Conservation (phyloP, 2,888 invertebrate genomes). For the Polydrusus tereticollis region DNA sequence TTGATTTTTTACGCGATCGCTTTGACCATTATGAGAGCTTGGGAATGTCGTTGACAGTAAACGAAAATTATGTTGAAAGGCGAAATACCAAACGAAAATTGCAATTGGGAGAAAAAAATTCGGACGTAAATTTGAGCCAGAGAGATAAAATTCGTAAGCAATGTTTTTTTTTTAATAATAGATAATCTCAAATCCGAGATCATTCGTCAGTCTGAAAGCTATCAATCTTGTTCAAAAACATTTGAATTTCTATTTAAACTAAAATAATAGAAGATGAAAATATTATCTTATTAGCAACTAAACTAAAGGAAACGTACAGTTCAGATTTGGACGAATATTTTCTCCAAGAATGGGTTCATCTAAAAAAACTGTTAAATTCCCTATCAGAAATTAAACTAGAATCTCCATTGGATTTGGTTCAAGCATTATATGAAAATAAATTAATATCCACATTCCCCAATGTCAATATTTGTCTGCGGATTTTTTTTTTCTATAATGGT, state of each 20-base stretch:
- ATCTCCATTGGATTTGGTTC: too few relatives aligned
- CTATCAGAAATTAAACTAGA: too few relatives aligned
- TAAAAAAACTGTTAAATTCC: too few relatives aligned
- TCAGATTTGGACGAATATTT: too few relatives aligned
- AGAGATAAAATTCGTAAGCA: constrained; percentile 5
- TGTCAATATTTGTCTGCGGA: too few relatives aligned
- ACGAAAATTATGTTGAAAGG: constrained; percentile 15
- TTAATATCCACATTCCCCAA: too few relatives aligned
- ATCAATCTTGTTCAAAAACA: constrained; percentile 9
- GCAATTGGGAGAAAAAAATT: constrained; percentile 16
- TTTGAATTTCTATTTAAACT: constrained; percentile 15
- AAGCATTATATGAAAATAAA: too few relatives aligned
- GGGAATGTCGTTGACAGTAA: constrained; percentile 11
- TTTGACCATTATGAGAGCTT: constrained; percentile 19
- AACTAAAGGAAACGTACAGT: not conserved
- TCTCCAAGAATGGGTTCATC: too few relatives aligned
- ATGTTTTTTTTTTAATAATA: constrained; percentile 23
- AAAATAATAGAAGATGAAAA: constrained; percentile 12
- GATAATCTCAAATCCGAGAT: constrained; percentile 21
- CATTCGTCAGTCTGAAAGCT: constrained; percentile 8
- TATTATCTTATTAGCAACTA: constrained; percentile 11
- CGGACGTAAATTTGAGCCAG: constrained; percentile 12
- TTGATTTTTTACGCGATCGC: constrained; percentile 24
- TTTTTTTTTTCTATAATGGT: too few relatives aligned
- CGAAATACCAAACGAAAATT: constrained; percentile 13